Conservation (phyloP, 2,888 invertebrate species). For the Ormyrus nitidulus region DNA sequence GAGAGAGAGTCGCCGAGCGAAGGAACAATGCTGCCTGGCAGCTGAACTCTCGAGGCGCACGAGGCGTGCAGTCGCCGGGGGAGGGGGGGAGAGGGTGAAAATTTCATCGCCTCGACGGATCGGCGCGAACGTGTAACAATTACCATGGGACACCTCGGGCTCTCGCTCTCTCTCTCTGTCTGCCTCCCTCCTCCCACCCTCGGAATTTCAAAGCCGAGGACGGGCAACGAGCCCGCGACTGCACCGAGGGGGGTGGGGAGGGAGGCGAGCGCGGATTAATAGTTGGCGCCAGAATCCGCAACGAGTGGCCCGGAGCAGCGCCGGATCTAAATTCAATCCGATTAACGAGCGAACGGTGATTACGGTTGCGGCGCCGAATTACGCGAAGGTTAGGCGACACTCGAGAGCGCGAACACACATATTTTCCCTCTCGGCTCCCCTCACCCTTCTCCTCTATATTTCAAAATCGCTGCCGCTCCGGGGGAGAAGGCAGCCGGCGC, state of each 20-base stretch:
- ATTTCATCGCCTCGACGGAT: constrained; percentile 18
- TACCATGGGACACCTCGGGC: constrained; percentile 28
- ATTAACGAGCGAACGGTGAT: constrained; percentile 32
- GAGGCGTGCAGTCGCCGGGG: too few relatives aligned
- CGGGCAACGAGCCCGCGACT: too few relatives aligned
- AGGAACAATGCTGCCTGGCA: too few relatives aligned
- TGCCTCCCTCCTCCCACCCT: background rate
- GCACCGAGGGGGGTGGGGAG: background rate
- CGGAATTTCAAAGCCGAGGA: too few relatives aligned
- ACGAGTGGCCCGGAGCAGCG: background rate
- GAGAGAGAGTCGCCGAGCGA: background rate
- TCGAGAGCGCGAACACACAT: too few relatives aligned
- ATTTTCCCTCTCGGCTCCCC: too few relatives aligned
- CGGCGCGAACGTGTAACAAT: constrained; percentile 28
- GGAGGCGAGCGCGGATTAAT: constrained; percentile 29
- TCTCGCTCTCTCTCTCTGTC: background rate
- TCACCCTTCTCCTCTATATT: too few relatives aligned
- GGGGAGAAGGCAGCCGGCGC: too few relatives aligned
- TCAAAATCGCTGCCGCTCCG: too few relatives aligned
- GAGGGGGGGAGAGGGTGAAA: background rate
- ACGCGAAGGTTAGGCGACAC: too few relatives aligned
- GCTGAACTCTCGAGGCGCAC: too few relatives aligned
- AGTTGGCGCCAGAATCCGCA: constrained; percentile 29
- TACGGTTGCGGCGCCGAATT: constrained; percentile 7
- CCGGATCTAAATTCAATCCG: constrained; percentile 41